Conservation (phyloP, 2,797 vertebrate species). For the Spheniscus humboldti region DNA sequence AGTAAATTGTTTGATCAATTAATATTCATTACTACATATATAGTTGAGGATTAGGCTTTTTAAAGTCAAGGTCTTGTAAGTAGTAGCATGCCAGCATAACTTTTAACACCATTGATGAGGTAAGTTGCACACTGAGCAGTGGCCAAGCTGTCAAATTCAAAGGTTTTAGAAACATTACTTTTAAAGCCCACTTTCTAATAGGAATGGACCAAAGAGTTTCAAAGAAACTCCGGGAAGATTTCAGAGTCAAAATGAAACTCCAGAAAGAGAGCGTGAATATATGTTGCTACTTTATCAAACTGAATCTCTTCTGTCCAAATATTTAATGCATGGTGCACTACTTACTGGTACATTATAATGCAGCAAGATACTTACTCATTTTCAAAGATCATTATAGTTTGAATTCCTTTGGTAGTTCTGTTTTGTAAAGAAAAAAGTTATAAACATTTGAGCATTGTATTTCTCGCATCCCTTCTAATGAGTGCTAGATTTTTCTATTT, state of each 20-base stretch:
- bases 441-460: slow-evolving; percentile 82
- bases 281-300: slow-evolving; percentile 59
- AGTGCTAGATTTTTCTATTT: slow-evolving; percentile 75
- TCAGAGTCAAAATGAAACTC: slow-evolving; percentile 71
- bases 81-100: slow-evolving; percentile 57
- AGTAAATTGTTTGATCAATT: slow-evolving; percentile 57
- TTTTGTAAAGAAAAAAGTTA: slow-evolving; percentile 65
- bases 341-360: slow-evolving; percentile 62
- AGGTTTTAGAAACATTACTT: slow-evolving; percentile 60
- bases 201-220: slow-evolving; percentile 93
- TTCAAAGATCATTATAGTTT: slow-evolving; percentile 63
- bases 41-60: slow-evolving; percentile 44
- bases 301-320: slow-evolving; percentile 61
- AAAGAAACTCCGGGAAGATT: slow-evolving; percentile 74
- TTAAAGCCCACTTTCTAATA: slow-evolving; percentile 62
- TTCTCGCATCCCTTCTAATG: slow-evolving; percentile 79
- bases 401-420: slow-evolving; percentile 62
- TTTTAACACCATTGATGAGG: slow-evolving; percentile 51
- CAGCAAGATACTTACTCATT: slow-evolving; percentile 59
- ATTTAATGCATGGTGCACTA: slow-evolving; percentile 67
- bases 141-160: slow-evolving; percentile 60
- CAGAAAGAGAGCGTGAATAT: slow-evolving; percentile 50
- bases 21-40: slow-evolving; percentile 36
- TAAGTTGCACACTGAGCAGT: slow-evolving; percentile 37
- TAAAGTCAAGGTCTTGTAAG: slow-evolving; percentile 66